Evolutionary conservation across 2,113 vertebrate genomes (phyloP), one percentile per base, ranked within the genome.

Genomic region (Ictalurus punctatus): DNA sequence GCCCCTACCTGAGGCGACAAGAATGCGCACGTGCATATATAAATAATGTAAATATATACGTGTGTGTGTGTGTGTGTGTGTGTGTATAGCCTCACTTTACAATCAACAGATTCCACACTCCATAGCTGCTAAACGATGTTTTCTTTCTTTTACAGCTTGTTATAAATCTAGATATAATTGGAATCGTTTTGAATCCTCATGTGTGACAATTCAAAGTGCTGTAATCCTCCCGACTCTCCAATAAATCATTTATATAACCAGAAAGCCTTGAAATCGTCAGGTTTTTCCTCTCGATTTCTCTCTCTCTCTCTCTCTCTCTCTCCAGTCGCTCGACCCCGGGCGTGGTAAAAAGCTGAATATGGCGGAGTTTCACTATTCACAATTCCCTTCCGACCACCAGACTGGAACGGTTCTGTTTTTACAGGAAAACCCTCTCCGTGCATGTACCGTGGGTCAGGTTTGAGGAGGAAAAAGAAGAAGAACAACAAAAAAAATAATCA

Each of bases 291-390:
- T 52, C 25, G n/a, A 12, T 48, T 3, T 79, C 23, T 27, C 74
- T 78, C 5, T 44, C 71, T 27, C 4, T 16, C 44, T 79, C 13
- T 44, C 9, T 25, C 9, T 48, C 74, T 73, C 92, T 93, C 93
- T 91, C 93, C 93, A 91, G 21, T 63, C 90, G 86, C 90, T 34
- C 69, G 40, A 89, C 90, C 94, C 91, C 93, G 95, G 95, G 93
- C 92, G 94, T 95, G 95, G 94, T 94, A 90, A 94, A 83, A 44
- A 48, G 74, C 83, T 81, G 93, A 93, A 94, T 93, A 94, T 95
- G 93, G 94, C 93, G 92, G 92, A 95, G 90, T 94, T 92, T 93
- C 84, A 92, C 90, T 92, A 27, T 83, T 63, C 81, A 83, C 88
- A 92, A 92, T 93, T 88, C 85, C 90, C 89, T 59, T 88, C 89